These are phyloP conservation scores for Opisthocomus hoazin DNA, from an alignment of 2,113 vertebrate genomes.

Conservation along the genomic window DNA sequence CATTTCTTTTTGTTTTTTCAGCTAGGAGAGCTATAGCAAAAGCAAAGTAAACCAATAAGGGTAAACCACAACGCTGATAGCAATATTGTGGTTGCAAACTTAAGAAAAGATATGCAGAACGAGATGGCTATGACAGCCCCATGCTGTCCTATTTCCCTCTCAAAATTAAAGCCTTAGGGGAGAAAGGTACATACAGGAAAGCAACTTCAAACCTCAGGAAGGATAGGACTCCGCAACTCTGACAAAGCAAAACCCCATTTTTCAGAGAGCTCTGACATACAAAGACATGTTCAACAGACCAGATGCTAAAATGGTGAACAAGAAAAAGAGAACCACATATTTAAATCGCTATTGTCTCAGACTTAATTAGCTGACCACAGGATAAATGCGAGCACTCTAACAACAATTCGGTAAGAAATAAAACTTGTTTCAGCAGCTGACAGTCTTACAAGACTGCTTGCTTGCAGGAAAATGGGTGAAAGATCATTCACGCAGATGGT, in stretches of 20 bases:
- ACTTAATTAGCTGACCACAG: neutral
- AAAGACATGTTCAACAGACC: neutral
- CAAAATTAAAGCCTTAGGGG: neutral
- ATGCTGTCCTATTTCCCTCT: neutral
- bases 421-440: neutral
- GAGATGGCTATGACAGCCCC: neutral
- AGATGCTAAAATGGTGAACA: neutral
- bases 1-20: neutral
- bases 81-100: neutral
- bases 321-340: neutral
- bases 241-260: neutral
- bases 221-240: neutral
- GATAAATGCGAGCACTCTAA: neutral
- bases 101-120: neutral
- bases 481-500: neutral
- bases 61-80: conserved; percentile 18
- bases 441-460: neutral
- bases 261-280: neutral
- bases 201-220: neutral
- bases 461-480: neutral
- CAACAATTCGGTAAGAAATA: neutral
- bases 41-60: neutral
- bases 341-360: neutral
- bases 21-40: neutral
- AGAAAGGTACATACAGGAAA: neutral